Conservation (phyloP, 1,140 invertebrate genomes). For the Neodiprion virginianus region DNA sequence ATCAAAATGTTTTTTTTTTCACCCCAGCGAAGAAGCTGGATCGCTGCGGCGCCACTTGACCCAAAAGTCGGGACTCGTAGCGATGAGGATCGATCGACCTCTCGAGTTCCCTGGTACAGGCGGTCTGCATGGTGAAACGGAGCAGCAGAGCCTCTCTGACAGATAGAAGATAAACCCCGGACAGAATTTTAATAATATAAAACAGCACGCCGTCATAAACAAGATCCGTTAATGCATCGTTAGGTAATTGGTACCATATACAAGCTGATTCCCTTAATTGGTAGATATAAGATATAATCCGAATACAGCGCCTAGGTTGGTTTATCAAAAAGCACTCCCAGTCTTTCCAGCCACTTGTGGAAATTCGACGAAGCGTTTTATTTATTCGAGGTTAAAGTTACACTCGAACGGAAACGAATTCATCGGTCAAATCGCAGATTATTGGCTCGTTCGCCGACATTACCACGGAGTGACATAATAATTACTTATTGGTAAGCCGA, state of each 20-base stretch:
- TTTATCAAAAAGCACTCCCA: too few relatives aligned
- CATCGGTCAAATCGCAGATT: background rate
- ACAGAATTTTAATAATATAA: conserved; percentile 6
- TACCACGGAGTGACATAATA: conserved; percentile 3
- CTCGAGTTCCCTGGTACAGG: background rate
- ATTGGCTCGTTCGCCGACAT: background rate
- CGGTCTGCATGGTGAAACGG: background rate
- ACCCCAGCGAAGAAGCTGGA: background rate
- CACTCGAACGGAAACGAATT: background rate
- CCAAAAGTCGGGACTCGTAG: background rate
- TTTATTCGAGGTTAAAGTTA: background rate
- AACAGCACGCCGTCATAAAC: conserved; percentile 4
- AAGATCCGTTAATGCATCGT: background rate
- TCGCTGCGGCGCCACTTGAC: background rate
- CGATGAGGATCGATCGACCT: too few relatives aligned
- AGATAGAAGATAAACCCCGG: background rate
- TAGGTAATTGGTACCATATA: background rate
- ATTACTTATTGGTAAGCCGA: background rate
- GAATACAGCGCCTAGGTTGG: too few relatives aligned
- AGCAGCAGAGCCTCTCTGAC: background rate
- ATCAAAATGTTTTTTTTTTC: background rate
- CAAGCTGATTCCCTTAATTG: too few relatives aligned
- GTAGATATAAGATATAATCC: too few relatives aligned
- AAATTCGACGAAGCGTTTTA: conserved; percentile 1
- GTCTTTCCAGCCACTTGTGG: background rate